Evolutionary conservation across 1,140 invertebrate genomes (phyloP), one percentile per base, ranked within the genome.

Genomic region (Saccostrea glomerata): DNA sequence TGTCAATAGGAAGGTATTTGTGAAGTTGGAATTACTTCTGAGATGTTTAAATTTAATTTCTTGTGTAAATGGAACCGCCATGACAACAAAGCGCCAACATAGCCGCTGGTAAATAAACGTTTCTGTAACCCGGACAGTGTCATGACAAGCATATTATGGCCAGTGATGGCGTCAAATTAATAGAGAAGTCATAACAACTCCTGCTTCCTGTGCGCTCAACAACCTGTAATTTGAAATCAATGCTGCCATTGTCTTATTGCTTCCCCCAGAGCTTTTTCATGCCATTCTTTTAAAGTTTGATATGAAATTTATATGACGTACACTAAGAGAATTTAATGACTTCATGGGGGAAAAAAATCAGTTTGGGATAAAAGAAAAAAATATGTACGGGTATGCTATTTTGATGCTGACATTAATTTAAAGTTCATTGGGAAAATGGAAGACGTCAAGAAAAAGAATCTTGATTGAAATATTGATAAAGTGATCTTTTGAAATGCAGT

Each of bases 41-140:
- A 77, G 70, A 77, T 77, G 70, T 77, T 77, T 77, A 77, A 77
- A 77, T 77, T 77, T 77, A 77, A 77, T 77, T 77, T 77, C 70
- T 77, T 77, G 70, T 77, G 70, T 77, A 77, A 77, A 77, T 77
- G 70, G 70, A 77, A 77, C 70, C 70, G 25, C 30, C 70, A 77
- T 77, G 70, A 77, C 70, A 25, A 77, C 70, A 77, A 77, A 77
- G 70, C 30, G 9, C 70, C 9, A 77, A 77, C 70, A 77, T 25
- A 77, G 70, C 25, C 70, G 25, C 23, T 36, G 11, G 70, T 77
- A 77, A 77, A 77, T 30, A 77, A 77, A 77, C 70, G 25, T 77
- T 77, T 30, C 70, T 77, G 70, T 77, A 77, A 77, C 70, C 70
- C 25, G 70, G 70, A 77, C 70, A 77, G 25, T 30, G 70, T 77